phyloP scores from a whole-genome alignment of 2,113 vertebrate genomes.

The Dipodomys stephensi region DNA sequence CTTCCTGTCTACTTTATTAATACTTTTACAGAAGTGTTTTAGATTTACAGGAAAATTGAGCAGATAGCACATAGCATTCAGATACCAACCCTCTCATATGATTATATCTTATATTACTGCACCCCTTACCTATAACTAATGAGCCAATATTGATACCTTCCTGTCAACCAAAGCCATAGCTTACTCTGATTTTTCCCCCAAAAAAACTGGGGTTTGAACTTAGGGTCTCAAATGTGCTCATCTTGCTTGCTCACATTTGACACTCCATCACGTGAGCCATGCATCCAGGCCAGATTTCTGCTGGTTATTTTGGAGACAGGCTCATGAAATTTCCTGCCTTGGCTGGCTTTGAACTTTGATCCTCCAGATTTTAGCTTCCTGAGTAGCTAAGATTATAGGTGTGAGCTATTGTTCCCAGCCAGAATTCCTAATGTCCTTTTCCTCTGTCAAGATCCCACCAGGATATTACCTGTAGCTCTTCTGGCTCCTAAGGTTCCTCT shows the following conservation, averaged over 20 bases:
- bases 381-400: too few species aligned
- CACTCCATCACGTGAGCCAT: too few species aligned
- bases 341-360: too few species aligned
- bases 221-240: too few species aligned
- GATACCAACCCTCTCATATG: neutral
- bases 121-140: conserved; percentile 28
- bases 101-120: neutral
- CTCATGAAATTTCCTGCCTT: too few species aligned
- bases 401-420: too few species aligned
- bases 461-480: neutral
- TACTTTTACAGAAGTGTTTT: conserved; percentile 19
- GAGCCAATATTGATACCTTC: neutral
- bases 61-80: neutral
- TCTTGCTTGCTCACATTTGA: too few species aligned
- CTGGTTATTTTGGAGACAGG: too few species aligned
- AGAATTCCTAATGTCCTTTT: neutral
- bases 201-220: too few species aligned
- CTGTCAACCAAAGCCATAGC: neutral
- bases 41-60: conserved; percentile 37
- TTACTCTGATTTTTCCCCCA: neutral
- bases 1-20: neutral
- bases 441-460: neutral
- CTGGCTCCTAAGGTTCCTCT: neutral
- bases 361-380: too few species aligned
- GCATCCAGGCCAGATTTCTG: too few species aligned